These are phyloP conservation scores for Tortricodes alternella DNA, from an alignment of 2,888 invertebrate species.

Conservation along the genomic window DNA sequence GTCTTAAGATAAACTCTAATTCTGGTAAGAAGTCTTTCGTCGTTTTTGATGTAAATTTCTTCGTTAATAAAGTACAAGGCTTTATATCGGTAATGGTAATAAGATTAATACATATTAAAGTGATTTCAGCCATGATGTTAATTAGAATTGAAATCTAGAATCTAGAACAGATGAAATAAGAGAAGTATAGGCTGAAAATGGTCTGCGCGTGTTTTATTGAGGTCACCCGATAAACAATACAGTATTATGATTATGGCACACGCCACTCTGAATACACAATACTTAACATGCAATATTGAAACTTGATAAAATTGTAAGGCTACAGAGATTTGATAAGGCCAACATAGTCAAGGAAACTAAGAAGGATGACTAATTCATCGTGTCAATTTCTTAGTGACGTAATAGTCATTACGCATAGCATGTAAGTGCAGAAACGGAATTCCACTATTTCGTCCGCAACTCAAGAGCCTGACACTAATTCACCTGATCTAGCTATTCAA, in stretches of 20 bases:
- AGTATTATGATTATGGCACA: constrained; percentile 8
- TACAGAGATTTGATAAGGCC: background rate
- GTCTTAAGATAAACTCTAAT: background rate
- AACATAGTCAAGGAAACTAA: background rate
- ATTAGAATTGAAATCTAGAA: background rate
- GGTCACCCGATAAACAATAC: constrained; percentile 12
- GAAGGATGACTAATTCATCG: constrained; percentile 6
- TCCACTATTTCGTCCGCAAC: constrained; percentile 40
- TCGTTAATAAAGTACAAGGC: no score
- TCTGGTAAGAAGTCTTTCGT: background rate
- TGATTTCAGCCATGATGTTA: background rate
- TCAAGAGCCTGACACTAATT: constrained; percentile 51
- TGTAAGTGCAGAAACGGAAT: constrained; percentile 22
- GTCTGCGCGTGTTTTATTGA: background rate
- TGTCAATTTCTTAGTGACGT: background rate
- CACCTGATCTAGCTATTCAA: constrained; percentile 44
- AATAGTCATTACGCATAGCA: constrained; percentile 5
- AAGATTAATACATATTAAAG: background rate
- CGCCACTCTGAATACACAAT: background rate
- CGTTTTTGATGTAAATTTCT: no score
- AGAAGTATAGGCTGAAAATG: constrained; percentile 3
- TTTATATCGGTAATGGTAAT: no score
- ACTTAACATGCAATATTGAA: background rate
- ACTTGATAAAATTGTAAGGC: background rate
- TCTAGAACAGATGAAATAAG: constrained; percentile 2